Base-by-base conservation (phyloP, 1,140 invertebrate species). In the Tetramorium simillimum region DNA sequence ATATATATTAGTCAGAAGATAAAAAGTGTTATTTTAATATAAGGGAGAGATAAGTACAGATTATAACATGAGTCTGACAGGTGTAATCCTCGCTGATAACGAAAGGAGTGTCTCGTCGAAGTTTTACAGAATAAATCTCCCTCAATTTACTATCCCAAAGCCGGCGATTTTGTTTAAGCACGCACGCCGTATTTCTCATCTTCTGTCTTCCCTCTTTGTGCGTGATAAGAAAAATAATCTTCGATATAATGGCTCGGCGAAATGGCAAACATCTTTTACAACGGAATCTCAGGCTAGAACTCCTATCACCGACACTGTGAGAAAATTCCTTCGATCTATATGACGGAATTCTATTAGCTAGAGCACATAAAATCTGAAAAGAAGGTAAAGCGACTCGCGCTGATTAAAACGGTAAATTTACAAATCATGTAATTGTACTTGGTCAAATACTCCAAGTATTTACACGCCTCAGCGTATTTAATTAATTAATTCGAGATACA, bases 151-250 rank as follows among this genome's bases (percentile, higher is more conserved):
- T 84, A n/a, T 10, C 40, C 53, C 12, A 60, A 46, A 49, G 60
- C 62, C 21, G 56, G 21, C 58, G 62, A 90, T 90, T 89, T 88
- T 90, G 63, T 88, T 73, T 28, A 16, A 69, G 63, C 88, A 90
- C 85, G 88, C 88, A 65, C 88, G 65, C 76, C 37, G 40, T 80
- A 75, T 86, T 82, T 82, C n/a, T 49, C 58, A 69, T 51, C 24
- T 53, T 24, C 7, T 24, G 14, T 12, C 62, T 37, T 51, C 69
- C 40, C 80, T 70, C 14, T 33, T 37, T 70, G 62, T 60, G 80
- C 69, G 69, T 40, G 80, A 75, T 84, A 84, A 75, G 80, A 84
- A 84, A 89, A 86, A 89, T 86, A 89, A 86, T 89, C 87, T 43
- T 33, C 58, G 63, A 82, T 89, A 80, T 75, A 86, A 84, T 89